These are phyloP conservation scores for Mesoligia furuncula DNA, from an alignment of 2,888 invertebrate genomes.

Conservation along the genomic window DNA sequence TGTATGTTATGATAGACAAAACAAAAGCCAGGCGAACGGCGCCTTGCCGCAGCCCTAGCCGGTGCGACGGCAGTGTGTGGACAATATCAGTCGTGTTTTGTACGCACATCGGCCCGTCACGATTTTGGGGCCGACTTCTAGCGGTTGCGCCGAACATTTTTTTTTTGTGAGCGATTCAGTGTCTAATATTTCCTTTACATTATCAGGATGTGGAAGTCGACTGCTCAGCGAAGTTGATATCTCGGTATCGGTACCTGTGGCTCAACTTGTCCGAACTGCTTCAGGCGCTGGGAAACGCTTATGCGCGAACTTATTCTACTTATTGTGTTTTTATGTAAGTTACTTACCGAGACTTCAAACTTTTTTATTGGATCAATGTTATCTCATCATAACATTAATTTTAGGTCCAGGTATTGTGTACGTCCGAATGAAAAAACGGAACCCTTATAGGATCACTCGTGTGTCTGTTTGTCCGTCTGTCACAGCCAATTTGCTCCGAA, in stretches of 20 bases:
- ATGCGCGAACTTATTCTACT: conserved; percentile 92
- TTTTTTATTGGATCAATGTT: background rate
- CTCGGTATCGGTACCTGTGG: conserved; percentile 92
- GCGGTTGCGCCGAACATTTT: background rate
- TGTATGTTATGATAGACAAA: background rate
- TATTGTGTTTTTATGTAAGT: conserved; percentile 92
- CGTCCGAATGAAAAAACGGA: background rate
- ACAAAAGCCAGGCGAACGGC: background rate
- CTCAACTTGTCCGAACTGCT: conserved; percentile 92
- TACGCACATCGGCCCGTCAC: background rate
- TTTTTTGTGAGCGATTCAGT: no score
- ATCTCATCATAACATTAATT: background rate
- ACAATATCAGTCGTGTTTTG: background rate
- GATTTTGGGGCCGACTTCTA: background rate
- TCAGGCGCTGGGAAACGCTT: conserved; percentile 92
- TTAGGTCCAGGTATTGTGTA: background rate
- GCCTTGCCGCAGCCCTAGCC: no score
- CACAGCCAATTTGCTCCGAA: background rate
- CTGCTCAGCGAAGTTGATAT: conserved; percentile 90
- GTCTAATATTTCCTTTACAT: background rate
- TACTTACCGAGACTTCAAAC: background rate
- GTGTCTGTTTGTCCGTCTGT: background rate
- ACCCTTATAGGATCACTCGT: background rate
- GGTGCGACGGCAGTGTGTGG: background rate
- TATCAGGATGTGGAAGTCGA: conserved; percentile 90